Conservation (phyloP, 2,797 vertebrate species). For the Channa striata region DNA sequence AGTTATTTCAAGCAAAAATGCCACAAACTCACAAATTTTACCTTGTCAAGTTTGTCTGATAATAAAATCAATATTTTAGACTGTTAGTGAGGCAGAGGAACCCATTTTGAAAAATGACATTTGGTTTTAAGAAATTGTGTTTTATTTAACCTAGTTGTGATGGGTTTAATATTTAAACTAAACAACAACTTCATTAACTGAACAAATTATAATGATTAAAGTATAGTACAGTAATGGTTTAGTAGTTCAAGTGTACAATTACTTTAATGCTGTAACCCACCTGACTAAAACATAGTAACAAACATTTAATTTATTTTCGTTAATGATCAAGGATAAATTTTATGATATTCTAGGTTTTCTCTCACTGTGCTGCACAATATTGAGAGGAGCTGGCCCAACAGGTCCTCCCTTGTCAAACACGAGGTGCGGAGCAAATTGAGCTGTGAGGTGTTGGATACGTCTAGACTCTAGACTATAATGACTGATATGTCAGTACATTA, state of each 20-base stretch:
- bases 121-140: no score
- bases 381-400: slow-evolving; percentile 18
- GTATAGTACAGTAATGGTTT: neutral
- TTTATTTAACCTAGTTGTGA: no score
- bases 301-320: neutral
- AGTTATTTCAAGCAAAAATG: no score
- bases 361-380: slow-evolving; percentile 7
- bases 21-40: no score
- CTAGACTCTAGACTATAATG: neutral
- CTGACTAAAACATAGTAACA: neutral
- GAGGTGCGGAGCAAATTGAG: slow-evolving; percentile 47
- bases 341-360: slow-evolving; percentile 12
- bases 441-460: slow-evolving; percentile 39
- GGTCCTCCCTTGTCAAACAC: slow-evolving; percentile 80
- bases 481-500: neutral
- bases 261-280: neutral
- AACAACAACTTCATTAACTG: no score
- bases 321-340: neutral
- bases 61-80: no score
- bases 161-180: no score
- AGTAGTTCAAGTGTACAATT: neutral
- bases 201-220: neutral
- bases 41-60: no score
- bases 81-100: no score
- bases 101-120: no score